phyloP scores from a whole-genome alignment of 2,797 vertebrate genomes.

The Gouania willdenowi region DNA sequence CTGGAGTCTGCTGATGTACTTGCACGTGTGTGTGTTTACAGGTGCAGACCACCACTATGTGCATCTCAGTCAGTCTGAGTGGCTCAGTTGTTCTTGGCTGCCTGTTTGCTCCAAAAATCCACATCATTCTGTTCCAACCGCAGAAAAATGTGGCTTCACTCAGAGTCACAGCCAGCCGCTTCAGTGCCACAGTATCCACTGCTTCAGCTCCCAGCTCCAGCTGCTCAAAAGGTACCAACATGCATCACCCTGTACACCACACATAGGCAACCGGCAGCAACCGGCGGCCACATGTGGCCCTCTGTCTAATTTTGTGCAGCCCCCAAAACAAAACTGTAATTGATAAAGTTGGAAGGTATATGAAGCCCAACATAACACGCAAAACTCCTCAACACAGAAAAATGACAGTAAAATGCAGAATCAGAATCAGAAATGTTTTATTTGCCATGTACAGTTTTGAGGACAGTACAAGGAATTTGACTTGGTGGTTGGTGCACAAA shows the following conservation, averaged over 20 bases:
- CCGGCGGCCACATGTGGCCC: too few species aligned
- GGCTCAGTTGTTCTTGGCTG: slow-evolving; percentile 97
- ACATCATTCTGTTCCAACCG: slow-evolving; percentile 98
- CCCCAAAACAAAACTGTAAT: too few species aligned
- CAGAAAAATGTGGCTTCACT: slow-evolving; percentile 94
- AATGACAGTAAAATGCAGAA: too few species aligned
- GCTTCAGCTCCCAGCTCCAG: slow-evolving; percentile 76
- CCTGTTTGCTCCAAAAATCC: slow-evolving; percentile 94
- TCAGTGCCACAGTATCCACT: slow-evolving; percentile 80
- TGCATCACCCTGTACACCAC: not conserved
- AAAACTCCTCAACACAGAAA: too few species aligned
- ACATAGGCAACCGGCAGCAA: too few species aligned
- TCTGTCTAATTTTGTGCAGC: too few species aligned
- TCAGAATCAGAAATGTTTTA: too few species aligned
- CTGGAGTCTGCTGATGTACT: slow-evolving; percentile 39
- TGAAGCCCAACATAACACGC: too few species aligned
- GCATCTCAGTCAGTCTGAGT: slow-evolving; percentile 95
- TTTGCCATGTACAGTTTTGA: too few species aligned
- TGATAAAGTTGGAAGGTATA: too few species aligned
- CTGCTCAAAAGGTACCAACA: slow-evolving; percentile 82
- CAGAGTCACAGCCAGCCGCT: slow-evolving; percentile 84
- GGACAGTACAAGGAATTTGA: too few species aligned
- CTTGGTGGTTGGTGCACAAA: too few species aligned
- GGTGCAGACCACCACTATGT: slow-evolving; percentile 99
- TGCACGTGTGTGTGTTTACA: slow-evolving; percentile 61